A percentile compares a stretch with the other conserved stretches of the same genome.
These are phyloP conservation scores for Apis cerana DNA, from an alignment of 1,140 invertebrate genomes.

Conservation along the genomic window DNA sequence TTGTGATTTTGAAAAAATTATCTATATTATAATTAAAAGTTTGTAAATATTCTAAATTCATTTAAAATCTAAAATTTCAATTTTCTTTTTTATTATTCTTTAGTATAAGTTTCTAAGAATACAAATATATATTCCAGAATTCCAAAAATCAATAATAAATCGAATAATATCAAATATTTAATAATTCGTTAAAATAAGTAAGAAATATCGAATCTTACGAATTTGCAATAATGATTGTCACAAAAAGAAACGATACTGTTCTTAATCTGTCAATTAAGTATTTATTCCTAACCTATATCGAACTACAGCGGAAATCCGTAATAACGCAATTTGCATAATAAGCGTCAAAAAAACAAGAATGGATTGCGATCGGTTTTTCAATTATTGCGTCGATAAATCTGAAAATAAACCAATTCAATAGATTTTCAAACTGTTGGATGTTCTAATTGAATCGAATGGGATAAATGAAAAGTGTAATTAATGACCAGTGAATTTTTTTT, in stretches of 20 bases:
- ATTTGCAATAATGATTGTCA: slow-evolving; percentile 4
- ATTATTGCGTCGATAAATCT: not conserved
- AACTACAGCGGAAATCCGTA: slow-evolving; percentile 10
- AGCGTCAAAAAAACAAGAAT: not conserved
- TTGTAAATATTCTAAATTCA: no score
- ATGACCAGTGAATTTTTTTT: not conserved
- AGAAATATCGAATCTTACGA: no score
- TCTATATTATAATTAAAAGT: no score
- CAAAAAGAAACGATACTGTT: not conserved
- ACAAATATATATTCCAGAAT: no score
- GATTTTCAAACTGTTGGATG: not conserved
- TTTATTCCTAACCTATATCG: not conserved
- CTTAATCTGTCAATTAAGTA: not conserved
- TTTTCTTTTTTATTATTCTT: no score
- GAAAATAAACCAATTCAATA: not conserved
- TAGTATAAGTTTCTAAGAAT: no score
- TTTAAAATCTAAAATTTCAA: no score
- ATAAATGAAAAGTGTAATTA: not conserved
- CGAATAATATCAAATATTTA: no score
- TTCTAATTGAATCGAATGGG: not conserved
- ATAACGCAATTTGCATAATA: slow-evolving; percentile 29
- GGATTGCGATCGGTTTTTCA: not conserved
- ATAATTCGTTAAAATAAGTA: no score
- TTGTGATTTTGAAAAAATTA: no score
- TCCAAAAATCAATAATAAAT: no score